Evolutionary conservation across 2,797 vertebrate genomes (phyloP).

Genomic region (Ctenosaura bakeri): DNA sequence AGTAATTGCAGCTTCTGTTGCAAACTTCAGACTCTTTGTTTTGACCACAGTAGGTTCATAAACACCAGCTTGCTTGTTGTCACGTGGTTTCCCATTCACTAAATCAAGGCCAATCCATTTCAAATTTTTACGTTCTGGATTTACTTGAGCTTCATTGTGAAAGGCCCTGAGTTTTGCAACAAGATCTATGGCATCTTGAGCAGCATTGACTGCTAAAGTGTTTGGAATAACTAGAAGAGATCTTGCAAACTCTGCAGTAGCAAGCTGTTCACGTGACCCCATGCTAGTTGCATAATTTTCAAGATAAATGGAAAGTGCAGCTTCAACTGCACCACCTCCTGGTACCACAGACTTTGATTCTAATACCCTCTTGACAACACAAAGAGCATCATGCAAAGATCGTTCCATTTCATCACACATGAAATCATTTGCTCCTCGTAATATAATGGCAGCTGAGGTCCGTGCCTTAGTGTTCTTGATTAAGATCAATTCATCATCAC

Average conservation of each 20-base stretch:
- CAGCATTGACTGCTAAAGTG: conserved; percentile 95
- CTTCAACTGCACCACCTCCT: conserved; percentile 96
- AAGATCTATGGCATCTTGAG: conserved; percentile 96
- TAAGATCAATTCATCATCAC: conserved; percentile 96
- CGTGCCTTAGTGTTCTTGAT: conserved; percentile 98
- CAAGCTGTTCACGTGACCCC: conserved; percentile 97
- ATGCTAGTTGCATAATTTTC: conserved; percentile 99
- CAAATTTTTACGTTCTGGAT: conserved; percentile 95
- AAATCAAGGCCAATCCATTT: conserved; percentile 99
- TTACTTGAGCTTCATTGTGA: conserved; percentile 98
- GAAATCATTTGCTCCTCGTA: conserved; percentile 97
- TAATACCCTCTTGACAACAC: conserved; percentile 95
- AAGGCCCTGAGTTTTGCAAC: conserved; percentile 97
- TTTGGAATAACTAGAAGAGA: conserved; percentile 97
- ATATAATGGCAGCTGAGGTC: conserved; percentile 92
- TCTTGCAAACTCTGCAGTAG: conserved; percentile 96
- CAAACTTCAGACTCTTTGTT: conserved; percentile 97
- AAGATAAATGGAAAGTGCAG: conserved; percentile 96
- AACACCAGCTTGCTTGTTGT: conserved; percentile 95
- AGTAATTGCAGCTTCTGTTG: conserved; percentile 97
- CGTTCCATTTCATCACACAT: conserved; percentile 99
- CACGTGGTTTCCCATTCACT: conserved; percentile 93
- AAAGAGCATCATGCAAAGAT: conserved; percentile 95
- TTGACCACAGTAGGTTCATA: conserved; percentile 97
- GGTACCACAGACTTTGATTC: conserved; percentile 98